These are phyloP conservation scores for Gasterosteus aculeatus DNA, from an alignment of 2,113 vertebrate genomes.

Conservation along the genomic window DNA sequence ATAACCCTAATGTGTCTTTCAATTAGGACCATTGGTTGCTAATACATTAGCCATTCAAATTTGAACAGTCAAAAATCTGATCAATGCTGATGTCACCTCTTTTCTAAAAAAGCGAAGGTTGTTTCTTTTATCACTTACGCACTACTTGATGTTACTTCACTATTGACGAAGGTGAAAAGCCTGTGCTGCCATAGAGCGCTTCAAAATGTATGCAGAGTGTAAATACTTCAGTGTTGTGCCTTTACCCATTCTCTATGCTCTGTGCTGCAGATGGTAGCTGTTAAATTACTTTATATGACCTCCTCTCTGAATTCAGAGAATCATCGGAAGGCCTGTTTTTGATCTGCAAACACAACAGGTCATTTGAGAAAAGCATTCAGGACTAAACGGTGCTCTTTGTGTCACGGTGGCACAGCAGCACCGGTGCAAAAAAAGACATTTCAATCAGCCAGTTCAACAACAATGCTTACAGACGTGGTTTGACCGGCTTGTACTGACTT, in stretches of 20 bases:
- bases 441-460: conserved; percentile 2
- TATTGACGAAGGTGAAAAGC: background rate
- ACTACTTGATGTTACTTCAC: background rate
- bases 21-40: background rate
- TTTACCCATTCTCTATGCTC: background rate
- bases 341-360: conserved; percentile 13
- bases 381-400: background rate
- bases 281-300: background rate
- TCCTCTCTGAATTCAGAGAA: conserved; percentile 11
- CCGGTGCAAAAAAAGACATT: conserved; percentile 11
- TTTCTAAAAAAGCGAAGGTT: background rate
- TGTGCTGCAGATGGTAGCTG: background rate
- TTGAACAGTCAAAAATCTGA: background rate
- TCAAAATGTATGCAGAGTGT: conserved; percentile 18
- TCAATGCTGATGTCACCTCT: background rate
- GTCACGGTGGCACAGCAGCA: conserved; percentile 12
- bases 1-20: background rate
- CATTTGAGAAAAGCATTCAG: conserved; percentile 1
- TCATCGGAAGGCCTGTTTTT: background rate
- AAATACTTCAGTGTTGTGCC: background rate
- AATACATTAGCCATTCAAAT: background rate
- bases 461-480: conserved; percentile 42
- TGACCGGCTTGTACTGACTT: conserved; percentile 33
- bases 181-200: background rate
- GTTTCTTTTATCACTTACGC: background rate